Conservation (phyloP, 1,140 invertebrate genomes). For the Oscheius sp. region DNA sequence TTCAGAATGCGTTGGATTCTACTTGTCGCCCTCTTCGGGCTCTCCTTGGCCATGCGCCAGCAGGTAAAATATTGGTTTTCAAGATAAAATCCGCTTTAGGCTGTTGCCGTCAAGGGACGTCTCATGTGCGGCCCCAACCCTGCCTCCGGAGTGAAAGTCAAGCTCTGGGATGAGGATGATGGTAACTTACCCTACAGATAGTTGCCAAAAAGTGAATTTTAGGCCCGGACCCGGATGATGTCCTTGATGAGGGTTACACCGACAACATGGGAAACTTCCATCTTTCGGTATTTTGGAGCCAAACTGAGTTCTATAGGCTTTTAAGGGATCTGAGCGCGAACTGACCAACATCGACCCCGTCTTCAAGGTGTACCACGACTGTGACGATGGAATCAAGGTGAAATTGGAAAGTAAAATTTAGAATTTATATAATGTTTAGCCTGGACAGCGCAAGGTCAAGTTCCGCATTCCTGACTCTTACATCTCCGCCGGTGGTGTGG, state of each 20-base stretch:
- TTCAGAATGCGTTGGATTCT: conserved; percentile 9
- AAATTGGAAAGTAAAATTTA: conserved; percentile 22
- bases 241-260: conserved; percentile 41
- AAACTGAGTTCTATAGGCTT: not conserved
- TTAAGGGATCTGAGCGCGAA: conserved; percentile 37
- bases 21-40: conserved; percentile 27
- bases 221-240: conserved; percentile 47
- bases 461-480: conserved; percentile 39
- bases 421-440: conserved; percentile 36
- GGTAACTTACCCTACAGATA: not conserved
- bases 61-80: conserved; percentile 1
- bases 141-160: conserved; percentile 43
- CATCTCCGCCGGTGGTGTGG: conserved; percentile 33
- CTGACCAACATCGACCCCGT: conserved; percentile 47
- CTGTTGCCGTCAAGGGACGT: conserved; percentile 35
- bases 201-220: not conserved
- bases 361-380: conserved; percentile 53
- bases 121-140: conserved; percentile 41
- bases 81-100: not conserved
- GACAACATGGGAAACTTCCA: conserved; percentile 39
- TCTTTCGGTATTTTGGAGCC: conserved; percentile 18
- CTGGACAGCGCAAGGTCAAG: conserved; percentile 44
- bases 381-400: conserved; percentile 56
- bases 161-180: conserved; percentile 45
- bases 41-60: conserved; percentile 37